Percentiles rank a stretch among this genome's conserved stretches.
Evolutionary conservation across 2,797 vertebrate genomes (phyloP).

Genomic region (Galago senegalensis): DNA sequence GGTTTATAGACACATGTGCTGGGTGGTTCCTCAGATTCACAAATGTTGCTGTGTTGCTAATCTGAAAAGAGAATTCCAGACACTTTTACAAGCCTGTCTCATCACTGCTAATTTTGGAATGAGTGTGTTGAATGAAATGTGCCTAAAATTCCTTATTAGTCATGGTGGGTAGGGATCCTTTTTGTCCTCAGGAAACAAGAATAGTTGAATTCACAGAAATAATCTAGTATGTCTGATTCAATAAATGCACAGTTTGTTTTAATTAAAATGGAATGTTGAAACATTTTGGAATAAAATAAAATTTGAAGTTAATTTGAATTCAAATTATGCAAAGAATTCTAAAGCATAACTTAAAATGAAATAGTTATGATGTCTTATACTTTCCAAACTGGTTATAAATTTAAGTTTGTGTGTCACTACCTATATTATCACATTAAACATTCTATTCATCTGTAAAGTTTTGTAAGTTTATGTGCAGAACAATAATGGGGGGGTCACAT

Average conservation of each 20-base stretch:
- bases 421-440: conserved; percentile 52
- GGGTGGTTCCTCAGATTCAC: conserved; percentile 89
- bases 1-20: conserved; percentile 87
- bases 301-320: conserved; percentile 64
- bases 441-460: conserved; percentile 48
- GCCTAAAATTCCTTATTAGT: conserved; percentile 86
- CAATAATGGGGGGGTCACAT: background rate
- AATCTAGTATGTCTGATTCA: conserved; percentile 61
- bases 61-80: conserved; percentile 90
- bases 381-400: conserved; percentile 37
- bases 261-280: conserved; percentile 56
- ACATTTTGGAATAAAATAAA: conserved; percentile 39
- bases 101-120: conserved; percentile 89
- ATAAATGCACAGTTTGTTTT: conserved; percentile 69
- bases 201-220: conserved; percentile 78
- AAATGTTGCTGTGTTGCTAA: conserved; percentile 90
- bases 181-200: conserved; percentile 79
- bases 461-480: conserved; percentile 62
- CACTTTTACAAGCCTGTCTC: conserved; percentile 89
- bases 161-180: conserved; percentile 68
- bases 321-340: conserved; percentile 65
- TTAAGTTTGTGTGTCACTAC: conserved; percentile 61
- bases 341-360: conserved; percentile 40
- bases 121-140: conserved; percentile 89
- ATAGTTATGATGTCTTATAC: background rate